Evolutionary conservation across 2,888 invertebrate species (phyloP).

Genomic region (Pristionchus exspectatus): DNA sequence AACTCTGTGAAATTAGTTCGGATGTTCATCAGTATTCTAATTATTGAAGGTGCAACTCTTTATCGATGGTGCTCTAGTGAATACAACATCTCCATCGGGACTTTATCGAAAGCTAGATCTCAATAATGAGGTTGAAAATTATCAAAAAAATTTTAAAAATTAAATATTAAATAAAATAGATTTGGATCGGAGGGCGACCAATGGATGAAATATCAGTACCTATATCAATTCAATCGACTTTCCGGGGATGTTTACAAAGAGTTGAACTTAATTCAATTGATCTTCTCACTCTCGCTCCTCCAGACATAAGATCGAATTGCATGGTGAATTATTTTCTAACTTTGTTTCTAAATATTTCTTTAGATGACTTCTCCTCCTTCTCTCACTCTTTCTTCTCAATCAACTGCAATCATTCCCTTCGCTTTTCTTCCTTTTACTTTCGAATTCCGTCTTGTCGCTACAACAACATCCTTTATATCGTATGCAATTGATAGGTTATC

Average conservation of each 20-base stretch:
- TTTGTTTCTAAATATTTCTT: not conserved
- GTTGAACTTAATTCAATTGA: slow-evolving; percentile 73
- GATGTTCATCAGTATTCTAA: not conserved
- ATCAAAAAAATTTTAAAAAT: not conserved
- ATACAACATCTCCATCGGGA: slow-evolving; percentile 75
- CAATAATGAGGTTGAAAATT: slow-evolving; percentile 68
- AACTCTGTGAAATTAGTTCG: not conserved
- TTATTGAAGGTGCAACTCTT: slow-evolving; percentile 57
- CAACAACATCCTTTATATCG: not conserved
- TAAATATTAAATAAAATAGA: slow-evolving; percentile 59
- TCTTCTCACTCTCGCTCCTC: slow-evolving; percentile 71
- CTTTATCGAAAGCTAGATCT: slow-evolving; percentile 77
- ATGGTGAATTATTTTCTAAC: slow-evolving; percentile 48
- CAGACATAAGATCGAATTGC: slow-evolving; percentile 58
- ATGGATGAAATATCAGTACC: slow-evolving; percentile 71
- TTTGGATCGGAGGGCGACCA: slow-evolving; percentile 75
- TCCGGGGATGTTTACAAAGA: slow-evolving; percentile 73
- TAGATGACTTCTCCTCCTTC: slow-evolving; percentile 69
- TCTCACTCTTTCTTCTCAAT: slow-evolving; percentile 68
- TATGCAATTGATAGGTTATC: not conserved
- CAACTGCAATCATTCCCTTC: slow-evolving; percentile 71
- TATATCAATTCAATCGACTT: slow-evolving; percentile 60
- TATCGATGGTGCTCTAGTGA: slow-evolving; percentile 74
- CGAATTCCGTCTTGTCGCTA: slow-evolving; percentile 72
- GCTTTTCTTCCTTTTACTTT: slow-evolving; percentile 77